Base-by-base conservation (phyloP, 1,140 invertebrate genomes). In the Hypothenemus hampei region DNA sequence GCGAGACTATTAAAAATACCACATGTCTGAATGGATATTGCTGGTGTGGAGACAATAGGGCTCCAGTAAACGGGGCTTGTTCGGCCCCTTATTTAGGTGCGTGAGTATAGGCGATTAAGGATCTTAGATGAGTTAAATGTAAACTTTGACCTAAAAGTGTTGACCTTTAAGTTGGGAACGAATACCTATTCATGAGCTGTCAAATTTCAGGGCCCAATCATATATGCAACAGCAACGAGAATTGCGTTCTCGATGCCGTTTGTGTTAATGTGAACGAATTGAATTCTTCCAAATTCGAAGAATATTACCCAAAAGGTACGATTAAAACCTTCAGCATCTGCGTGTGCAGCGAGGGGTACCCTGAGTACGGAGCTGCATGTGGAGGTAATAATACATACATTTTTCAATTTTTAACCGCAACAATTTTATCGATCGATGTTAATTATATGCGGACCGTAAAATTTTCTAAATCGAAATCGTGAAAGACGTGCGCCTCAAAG, bases 31-130 rank as follows among this genome's bases (percentile, higher is more conserved):
- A 55, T 46, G 56, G 60, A 24, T 36, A 47, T 18, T 71, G 69
- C 51, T 52, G 67, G n/a, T 71, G 69, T 56, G 69, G 69, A 31
- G 65, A 71, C 41, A 69, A 71, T 51, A 43, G 54, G 23, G 43
- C 60, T 46, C 69, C 69, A 3, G 16, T 37, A 2, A 71, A 71
- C 55, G 67, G 61, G 35, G 41, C 53, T 20, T 71, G 69, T 56
- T 55, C 36, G 2, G 60, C 62, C 4, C 20, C 49, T 36, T 59
- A 58, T 45, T 62, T 64, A 63, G 68, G 68, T 69, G 62, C 61
- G 35, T 29, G n/a, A 29, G n/a, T 29, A 29, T 29, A 6, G n/a
- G 26, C 26, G 6, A 7, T 29, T 7, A 29, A 37, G 35, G 35
- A 7, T 31, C 26, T 31, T 13, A n/a, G n/a, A 29, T 6, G 26